Evolutionary conservation across 2,797 vertebrate genomes (phyloP).

Genomic region (Macropus fuliginosus): DNA sequence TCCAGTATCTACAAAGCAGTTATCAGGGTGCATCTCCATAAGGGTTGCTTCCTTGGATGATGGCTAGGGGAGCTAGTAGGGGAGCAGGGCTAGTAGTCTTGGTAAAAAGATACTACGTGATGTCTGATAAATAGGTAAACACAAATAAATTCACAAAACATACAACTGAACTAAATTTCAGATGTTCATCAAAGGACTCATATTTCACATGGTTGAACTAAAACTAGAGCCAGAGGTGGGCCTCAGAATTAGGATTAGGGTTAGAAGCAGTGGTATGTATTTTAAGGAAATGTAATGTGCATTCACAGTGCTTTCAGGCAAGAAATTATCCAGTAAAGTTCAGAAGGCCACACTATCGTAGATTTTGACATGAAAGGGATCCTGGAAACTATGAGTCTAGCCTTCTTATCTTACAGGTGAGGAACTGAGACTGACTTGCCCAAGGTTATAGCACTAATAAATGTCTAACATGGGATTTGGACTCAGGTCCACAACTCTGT

Average conservation of each 20-base stretch:
- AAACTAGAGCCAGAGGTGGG: neutral
- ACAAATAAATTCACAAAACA: neutral
- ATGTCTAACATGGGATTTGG: neutral
- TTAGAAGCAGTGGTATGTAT: neutral
- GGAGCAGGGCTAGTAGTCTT: neutral
- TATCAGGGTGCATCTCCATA: neutral
- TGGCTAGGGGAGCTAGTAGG: neutral
- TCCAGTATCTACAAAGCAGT: neutral
- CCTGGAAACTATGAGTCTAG: neutral
- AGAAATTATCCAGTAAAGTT: neutral
- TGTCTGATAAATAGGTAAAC: neutral
- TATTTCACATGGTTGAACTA: neutral
- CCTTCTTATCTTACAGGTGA: neutral
- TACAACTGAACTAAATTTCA: neutral
- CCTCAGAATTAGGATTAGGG: neutral
- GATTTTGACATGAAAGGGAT: neutral
- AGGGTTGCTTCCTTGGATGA: neutral
- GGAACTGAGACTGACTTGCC: neutral
- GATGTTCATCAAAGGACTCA: too few relatives aligned
- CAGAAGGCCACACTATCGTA: neutral
- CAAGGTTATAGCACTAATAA: neutral
- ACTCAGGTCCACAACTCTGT: neutral
- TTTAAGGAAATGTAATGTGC: neutral
- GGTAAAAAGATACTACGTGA: neutral
- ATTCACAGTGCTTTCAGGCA: neutral